Conservation (phyloP, 1,140 invertebrate species). For the Drosophila littoralis region DNA sequence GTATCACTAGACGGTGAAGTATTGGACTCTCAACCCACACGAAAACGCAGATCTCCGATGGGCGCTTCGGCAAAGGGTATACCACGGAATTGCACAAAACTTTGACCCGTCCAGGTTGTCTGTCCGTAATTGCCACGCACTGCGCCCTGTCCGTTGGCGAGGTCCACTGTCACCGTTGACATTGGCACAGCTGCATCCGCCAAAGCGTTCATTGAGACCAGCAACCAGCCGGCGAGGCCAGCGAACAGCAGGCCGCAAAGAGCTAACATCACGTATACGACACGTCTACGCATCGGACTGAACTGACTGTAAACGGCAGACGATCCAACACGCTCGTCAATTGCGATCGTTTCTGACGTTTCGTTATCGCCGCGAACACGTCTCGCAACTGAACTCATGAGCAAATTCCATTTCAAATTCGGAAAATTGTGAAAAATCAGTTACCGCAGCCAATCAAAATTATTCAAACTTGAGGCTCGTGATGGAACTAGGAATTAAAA, state of each 20-base stretch:
- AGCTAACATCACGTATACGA: conserved; percentile 68
- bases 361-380: conserved; percentile 23
- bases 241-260: conserved; percentile 48
- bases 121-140: conserved; percentile 82
- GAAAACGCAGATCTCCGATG: conserved; percentile 63
- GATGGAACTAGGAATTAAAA: no score
- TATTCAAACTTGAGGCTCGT: no score
- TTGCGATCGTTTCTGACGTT: conserved; percentile 4
- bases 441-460: not conserved
- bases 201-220: conserved; percentile 28
- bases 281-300: conserved; percentile 54
- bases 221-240: conserved; percentile 34
- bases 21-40: conserved; percentile 49
- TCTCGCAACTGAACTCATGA: conserved; percentile 10
- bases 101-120: conserved; percentile 71
- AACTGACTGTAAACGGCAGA: conserved; percentile 33
- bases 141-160: conserved; percentile 84
- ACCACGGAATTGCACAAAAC: conserved; percentile 77
- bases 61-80: conserved; percentile 81
- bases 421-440: conserved; percentile 1
- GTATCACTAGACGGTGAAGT: conserved; percentile 11
- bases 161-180: conserved; percentile 39
- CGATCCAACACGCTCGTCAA: not conserved
- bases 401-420: not conserved
- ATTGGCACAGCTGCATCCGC: conserved; percentile 19